Conservation (phyloP, 2,888 invertebrate genomes). For the Tachina fera region DNA sequence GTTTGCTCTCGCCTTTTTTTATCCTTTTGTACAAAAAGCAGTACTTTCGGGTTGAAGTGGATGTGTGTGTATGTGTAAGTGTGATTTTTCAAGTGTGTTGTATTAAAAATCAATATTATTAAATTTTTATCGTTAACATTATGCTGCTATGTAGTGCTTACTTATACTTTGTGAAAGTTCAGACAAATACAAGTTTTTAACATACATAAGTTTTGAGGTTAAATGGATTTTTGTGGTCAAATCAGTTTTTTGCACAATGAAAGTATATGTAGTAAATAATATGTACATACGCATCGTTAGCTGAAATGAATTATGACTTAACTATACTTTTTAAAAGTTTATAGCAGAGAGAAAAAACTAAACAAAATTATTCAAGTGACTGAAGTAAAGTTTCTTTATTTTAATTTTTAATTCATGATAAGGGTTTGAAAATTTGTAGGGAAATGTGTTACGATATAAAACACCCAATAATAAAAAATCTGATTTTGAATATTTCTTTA, state of each 20-base stretch:
- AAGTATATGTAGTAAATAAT: neutral
- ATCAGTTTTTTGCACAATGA: neutral
- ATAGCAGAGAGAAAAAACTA: too few relatives aligned
- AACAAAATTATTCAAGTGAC: too few relatives aligned
- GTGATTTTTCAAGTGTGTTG: slow-evolving; percentile 23
- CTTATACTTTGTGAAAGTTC: slow-evolving; percentile 30
- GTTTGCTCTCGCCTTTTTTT: slow-evolving; percentile 5
- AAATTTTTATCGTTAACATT: slow-evolving; percentile 55
- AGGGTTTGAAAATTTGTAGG: too few relatives aligned
- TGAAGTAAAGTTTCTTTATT: too few relatives aligned
- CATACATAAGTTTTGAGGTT: neutral
- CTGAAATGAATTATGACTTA: too few relatives aligned
- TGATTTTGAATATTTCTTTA: too few relatives aligned
- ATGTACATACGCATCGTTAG: too few relatives aligned
- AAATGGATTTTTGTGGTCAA: slow-evolving; percentile 3
- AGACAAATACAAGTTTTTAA: neutral
- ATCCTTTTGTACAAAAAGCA: neutral
- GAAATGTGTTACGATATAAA: too few relatives aligned
- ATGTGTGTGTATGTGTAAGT: neutral
- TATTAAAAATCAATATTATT: slow-evolving; percentile 67
- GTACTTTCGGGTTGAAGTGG: slow-evolving; percentile 13
- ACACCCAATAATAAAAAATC: too few relatives aligned
- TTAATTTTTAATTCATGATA: too few relatives aligned
- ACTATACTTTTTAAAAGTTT: too few relatives aligned
- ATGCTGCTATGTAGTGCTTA: neutral